Evolutionary conservation across 2,797 vertebrate species (phyloP).

Genomic region (Dipus sagitta): DNA sequence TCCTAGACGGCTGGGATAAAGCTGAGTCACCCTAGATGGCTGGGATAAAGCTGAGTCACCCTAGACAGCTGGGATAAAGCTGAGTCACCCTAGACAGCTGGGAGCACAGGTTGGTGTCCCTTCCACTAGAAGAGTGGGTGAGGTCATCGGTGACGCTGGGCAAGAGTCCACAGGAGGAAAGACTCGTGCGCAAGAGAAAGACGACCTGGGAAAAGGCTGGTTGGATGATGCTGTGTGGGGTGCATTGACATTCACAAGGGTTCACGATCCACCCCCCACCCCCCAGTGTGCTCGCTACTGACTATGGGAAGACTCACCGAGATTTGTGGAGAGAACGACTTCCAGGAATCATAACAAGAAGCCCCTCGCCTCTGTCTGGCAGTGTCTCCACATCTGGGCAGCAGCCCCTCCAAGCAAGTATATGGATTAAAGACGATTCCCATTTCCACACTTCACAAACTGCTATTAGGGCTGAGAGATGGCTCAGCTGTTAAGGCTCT

Average conservation of each 20-base stretch:
- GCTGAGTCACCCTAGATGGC: too few species aligned
- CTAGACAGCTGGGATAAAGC: too few species aligned
- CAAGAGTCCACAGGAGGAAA: not conserved
- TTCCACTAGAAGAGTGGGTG: not conserved
- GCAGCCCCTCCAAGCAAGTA: not conserved
- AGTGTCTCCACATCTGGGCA: too few species aligned
- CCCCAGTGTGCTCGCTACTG: not conserved
- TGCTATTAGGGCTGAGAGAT: not conserved
- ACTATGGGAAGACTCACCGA: not conserved
- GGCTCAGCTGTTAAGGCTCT: too few species aligned
- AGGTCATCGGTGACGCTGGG: not conserved
- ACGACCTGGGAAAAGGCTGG: not conserved
- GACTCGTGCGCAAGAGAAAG: not conserved
- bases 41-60: too few species aligned
- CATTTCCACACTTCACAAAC: not conserved
- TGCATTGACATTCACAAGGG: not conserved
- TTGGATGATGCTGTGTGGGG: not conserved
- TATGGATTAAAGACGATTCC: not conserved
- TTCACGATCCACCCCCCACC: not conserved
- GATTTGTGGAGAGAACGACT: conserved; percentile 18
- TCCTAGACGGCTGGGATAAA: too few species aligned
- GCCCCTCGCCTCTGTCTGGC: not conserved
- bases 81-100: too few species aligned
- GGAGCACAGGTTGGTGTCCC: too few species aligned
- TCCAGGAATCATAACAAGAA: not conserved